A percentile compares a stretch with the other conserved stretches of the same genome.
phyloP scores from a whole-genome alignment of 2,113 vertebrate species.

The Sander vitreus region DNA sequence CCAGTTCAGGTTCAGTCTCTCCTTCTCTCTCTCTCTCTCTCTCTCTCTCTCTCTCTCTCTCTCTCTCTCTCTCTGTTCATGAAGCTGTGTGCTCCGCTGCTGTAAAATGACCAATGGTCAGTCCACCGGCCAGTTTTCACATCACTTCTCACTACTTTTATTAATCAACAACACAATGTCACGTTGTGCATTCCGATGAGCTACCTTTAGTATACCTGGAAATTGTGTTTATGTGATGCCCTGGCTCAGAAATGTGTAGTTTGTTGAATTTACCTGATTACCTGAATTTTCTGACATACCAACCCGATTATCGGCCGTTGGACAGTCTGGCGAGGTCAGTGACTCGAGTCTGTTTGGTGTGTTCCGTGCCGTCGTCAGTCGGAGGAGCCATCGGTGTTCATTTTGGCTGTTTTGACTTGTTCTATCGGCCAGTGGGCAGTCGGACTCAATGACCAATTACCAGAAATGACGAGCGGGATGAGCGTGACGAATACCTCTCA shows the following conservation, averaged over 20 bases:
- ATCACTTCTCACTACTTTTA: conserved; percentile 38
- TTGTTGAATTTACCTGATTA: not conserved
- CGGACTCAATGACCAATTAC: too few relatives aligned
- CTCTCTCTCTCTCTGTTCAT: not conserved
- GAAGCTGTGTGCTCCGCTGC: conserved; percentile 5
- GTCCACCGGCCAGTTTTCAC: conserved; percentile 35
- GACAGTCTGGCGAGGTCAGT: too few relatives aligned
- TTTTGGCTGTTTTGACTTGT: too few relatives aligned
- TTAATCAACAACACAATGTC: conserved; percentile 42
- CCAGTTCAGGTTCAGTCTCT: conserved; percentile 34
- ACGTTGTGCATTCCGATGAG: not conserved
- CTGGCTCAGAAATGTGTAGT: not conserved
- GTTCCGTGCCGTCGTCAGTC: too few relatives aligned
- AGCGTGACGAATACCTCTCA: too few relatives aligned
- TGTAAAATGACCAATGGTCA: conserved; percentile 39
- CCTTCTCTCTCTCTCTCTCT: not conserved
- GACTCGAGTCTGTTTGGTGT: too few relatives aligned
- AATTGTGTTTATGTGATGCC: not conserved
- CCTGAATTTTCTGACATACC: too few relatives aligned
- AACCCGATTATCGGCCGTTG: too few relatives aligned
- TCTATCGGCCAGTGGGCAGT: too few relatives aligned
- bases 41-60: not conserved
- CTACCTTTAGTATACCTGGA: not conserved
- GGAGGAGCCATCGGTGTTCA: too few relatives aligned
- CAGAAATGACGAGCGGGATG: too few relatives aligned